Base-by-base conservation (phyloP, 2,888 invertebrate genomes). In the Drosophila helvetica region DNA sequence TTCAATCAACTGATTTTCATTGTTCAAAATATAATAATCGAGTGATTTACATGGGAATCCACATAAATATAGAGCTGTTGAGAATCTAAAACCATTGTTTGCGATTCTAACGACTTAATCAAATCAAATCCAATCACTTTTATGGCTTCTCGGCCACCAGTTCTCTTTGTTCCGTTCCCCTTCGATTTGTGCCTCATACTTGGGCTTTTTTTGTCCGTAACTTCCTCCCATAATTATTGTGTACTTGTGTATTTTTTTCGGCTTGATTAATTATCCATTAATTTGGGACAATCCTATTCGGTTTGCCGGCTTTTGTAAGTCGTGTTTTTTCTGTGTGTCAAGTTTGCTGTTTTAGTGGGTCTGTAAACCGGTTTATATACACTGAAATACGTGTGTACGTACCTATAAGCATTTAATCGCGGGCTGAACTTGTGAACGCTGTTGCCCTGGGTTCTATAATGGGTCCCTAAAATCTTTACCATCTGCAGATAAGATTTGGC, bases 301-400 rank as follows among this genome's bases (percentile, higher is more conserved):
- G 38, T 42, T 68, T 53, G 58, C 51, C 17, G 45, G 75, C 46
- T 47, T 38, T 57, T 50, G 51, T 30, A 38, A 18, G 22, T 45
- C 4, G 56, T 25, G 30, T 51, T 60, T 60, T 33, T 78, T 75
- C n/a, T 88, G 33, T 88, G 75, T 88, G 82, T 78, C 82, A 83
- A 86, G 78, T 30, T 45, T 38, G 17, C 47, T 38, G n/a, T 19
- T 47, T 9, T 25, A 6, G 38, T 17, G 22, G 30, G 19, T 46
- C 50, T 43, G 30, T 33, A 56, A 66, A 66, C 66, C 66, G 25
- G 66, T 66, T 69, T 50, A 48, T n/a, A 50, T 45, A 42, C 12
- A 25, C 22, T 67, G 68, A 65, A 68, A 53, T 27, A 10, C 30
- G 27, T 8, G 2, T 27, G 8, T 7, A 27, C 27, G 7, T 27